Evolutionary conservation across 2,797 vertebrate species (phyloP), one percentile per base, ranked within the genome.

Genomic region (Mus spretus): DNA sequence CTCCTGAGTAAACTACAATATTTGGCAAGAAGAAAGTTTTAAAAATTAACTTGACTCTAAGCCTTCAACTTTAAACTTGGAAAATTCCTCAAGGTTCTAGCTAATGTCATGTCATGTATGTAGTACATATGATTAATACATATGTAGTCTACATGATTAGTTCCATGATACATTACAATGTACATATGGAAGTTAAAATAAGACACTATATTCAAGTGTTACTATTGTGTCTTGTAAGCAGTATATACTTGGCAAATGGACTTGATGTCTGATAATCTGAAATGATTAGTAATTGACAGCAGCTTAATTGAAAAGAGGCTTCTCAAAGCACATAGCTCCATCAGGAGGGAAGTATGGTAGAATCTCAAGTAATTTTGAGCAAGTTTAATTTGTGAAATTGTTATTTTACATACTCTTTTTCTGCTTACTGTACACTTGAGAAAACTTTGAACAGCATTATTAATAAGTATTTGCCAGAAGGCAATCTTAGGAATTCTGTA

Each of bases 11-110:
- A 10, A 31, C 70, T 22, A 77, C 55, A 37, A 59, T 57, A 75
- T 44, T 70, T 40, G 53, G 70, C 26, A 77, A 88, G 77, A 10
- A 95, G 59, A 22, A 55, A 50, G 3, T 70, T 74, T 57, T 61
- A 40, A 20, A 83, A 95, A 72, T 7, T n/a, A 70, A 75, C 50
- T 7, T 75, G 40, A 85, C 8, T 50, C 24, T 19, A 92, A 81
- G 50, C 8, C 37, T 95, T 87, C 37, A 67, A 59, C 79, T 91
- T 87, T 53, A 95, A 90, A 89, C 92, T 78, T 65, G 28, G 47
- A 96, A 87, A 93, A 85, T 53, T 59, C 26, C 86, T 65, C 59
- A 82, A 55, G 59, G n/a, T 31, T 59, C 70, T 91, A 31, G 14
- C 61, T 77, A 57, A 86, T 67, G 28, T 50, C 55, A 89, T 77